Conservation (phyloP, 2,113 vertebrate genomes). For the Struthio camelus region DNA sequence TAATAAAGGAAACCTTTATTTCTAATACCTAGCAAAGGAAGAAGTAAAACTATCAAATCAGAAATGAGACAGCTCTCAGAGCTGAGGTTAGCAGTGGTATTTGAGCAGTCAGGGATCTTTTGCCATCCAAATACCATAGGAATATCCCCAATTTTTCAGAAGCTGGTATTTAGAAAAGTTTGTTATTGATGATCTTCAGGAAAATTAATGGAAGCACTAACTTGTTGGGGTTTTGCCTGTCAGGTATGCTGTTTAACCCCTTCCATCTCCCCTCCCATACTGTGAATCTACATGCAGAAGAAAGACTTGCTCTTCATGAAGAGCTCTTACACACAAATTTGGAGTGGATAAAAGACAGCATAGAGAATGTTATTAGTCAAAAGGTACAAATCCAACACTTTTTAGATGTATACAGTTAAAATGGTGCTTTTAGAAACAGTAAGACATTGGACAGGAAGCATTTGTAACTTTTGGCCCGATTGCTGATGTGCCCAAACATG, state of each 20-base stretch:
- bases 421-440: neutral
- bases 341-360: neutral
- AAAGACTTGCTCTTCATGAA: neutral
- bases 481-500: neutral
- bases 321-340: neutral
- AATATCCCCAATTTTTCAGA: neutral
- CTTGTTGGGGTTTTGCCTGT: neutral
- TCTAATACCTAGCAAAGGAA: neutral
- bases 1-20: neutral
- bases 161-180: neutral
- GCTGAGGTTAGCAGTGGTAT: neutral
- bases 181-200: neutral
- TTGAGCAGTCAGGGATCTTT: neutral
- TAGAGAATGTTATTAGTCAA: neutral
- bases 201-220: neutral
- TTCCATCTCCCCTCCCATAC: neutral
- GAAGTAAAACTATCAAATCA: neutral
- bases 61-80: neutral
- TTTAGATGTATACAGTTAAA: neutral
- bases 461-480: neutral
- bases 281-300: neutral
- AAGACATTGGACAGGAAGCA: neutral
- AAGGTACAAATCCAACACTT: neutral
- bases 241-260: neutral
- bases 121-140: neutral